Conservation (phyloP, 2,113 vertebrate species). For the Gavia stellata region DNA sequence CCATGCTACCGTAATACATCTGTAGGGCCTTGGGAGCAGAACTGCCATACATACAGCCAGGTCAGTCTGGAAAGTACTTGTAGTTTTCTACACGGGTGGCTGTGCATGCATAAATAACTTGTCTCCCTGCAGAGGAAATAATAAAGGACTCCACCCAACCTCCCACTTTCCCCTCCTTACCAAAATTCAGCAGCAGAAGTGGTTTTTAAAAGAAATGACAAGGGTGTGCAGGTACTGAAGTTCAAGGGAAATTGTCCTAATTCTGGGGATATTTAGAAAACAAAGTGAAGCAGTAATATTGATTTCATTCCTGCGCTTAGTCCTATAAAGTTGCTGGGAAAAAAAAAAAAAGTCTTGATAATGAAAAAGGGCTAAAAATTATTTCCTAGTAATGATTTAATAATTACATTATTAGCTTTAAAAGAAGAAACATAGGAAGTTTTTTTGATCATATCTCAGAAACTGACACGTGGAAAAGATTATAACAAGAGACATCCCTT, state of each 20-base stretch:
- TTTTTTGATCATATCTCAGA: neutral
- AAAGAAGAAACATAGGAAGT: neutral
- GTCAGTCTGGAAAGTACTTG: neutral
- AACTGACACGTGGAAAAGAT: neutral
- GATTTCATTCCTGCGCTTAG: neutral
- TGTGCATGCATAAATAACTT: neutral
- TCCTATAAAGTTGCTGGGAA: too few relatives aligned
- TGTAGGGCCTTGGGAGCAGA: neutral
- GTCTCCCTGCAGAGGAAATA: neutral
- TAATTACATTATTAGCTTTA: neutral
- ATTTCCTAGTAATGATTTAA: neutral
- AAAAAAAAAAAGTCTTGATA: neutral
- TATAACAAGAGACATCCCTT: neutral
- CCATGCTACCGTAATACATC: too few relatives aligned
- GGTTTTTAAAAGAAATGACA: neutral
- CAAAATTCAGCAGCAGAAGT: neutral
- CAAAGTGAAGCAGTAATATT: neutral
- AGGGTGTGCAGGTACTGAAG: accelerated
- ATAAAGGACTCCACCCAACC: accelerated
- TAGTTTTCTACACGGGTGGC: neutral
- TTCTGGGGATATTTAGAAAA: neutral
- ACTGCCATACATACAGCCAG: accelerated
- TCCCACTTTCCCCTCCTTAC: accelerated
- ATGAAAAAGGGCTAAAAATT: neutral
- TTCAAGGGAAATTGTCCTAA: neutral